Base-by-base conservation (phyloP, 2,888 invertebrate genomes). In the Tenthredo livida region DNA sequence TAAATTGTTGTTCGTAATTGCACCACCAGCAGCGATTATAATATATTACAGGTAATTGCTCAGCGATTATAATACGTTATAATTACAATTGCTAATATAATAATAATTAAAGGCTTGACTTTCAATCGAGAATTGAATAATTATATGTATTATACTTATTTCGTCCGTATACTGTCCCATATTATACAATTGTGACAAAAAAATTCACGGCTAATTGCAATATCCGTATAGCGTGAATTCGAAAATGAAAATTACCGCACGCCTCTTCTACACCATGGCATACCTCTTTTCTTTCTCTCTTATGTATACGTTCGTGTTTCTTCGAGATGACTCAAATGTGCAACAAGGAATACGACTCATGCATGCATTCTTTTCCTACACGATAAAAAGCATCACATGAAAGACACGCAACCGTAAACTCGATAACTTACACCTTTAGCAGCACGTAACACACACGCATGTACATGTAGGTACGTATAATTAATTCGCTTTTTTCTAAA, bases 61-160 rank as follows among this genome's bases (percentile, higher is more conserved):
- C 4, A 33, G 33, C 33, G 33, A 33, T 33, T 33, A 33, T 33
- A 33, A 61, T 61, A 61, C 12, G 25, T 61, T 61, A 61, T 25
- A 61, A 61, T 61, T 61, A 25, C 61, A 61, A 61, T 61, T 61
- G 61, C 61, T 61, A 61, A 61, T 61, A 25, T 61, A 21, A 61
- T 61, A 61, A 61, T 25, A 61, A n/a, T n/a, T 12, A 12, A 25
- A 25, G 61, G 61, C 25, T 61, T 61, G 61, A 61, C 61, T 25
- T 61, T 61, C 25, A 61, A 61, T 61, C 0, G 25, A 61, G 25
- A 61, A 61, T 61, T 61, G 37, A 37, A 37, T 37, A 37, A 37
- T 7, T 37, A 37, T 37, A 7, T 37, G n/a, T 54, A 4, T 7
- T n/a, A 61, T 61, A 61, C 25, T 61, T 25, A 25, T 61, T 25